These are phyloP conservation scores for Elephas maximus DNA, from an alignment of 2,113 vertebrate species.

Conservation along the genomic window DNA sequence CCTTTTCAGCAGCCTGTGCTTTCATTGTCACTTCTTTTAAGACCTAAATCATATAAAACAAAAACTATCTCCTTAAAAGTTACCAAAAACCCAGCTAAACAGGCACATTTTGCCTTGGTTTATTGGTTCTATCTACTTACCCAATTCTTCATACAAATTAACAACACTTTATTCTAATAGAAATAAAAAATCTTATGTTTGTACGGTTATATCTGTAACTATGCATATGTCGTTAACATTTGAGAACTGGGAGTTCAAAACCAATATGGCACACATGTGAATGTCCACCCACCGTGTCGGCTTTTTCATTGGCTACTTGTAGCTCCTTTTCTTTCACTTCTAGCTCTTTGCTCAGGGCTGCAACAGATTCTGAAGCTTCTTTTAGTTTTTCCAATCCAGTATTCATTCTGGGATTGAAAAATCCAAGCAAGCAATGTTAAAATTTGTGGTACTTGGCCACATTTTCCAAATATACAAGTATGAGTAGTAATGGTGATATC, in stretches of 20 bases:
- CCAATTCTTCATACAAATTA: not conserved
- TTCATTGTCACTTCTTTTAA: constrained; percentile 97
- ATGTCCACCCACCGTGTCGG: constrained; percentile 92
- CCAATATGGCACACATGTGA: fast-evolving
- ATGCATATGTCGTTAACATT: fast-evolving
- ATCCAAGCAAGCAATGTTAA: not conserved
- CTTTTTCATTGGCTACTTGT: constrained; percentile 95
- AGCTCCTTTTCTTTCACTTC: constrained; percentile 97
- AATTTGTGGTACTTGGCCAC: not conserved
- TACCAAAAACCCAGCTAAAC: constrained; percentile 26
- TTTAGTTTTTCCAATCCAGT: constrained; percentile 96
- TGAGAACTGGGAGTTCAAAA: not conserved
- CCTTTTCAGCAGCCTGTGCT: constrained; percentile 95
- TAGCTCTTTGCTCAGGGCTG: constrained; percentile 94
- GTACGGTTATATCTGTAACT: not conserved
- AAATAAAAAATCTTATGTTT: not conserved
- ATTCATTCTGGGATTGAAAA: constrained; percentile 92
- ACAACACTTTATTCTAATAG: not conserved
- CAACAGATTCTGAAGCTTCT: constrained; percentile 96
- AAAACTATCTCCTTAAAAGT: not conserved
- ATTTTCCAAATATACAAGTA: not conserved
- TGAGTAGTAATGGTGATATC: not conserved
- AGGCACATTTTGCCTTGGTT: not conserved
- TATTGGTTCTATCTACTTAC: not conserved
- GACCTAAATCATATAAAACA: constrained; percentile 88